phyloP scores from a whole-genome alignment of 1,140 invertebrate species.

The Euwallacea fornicatus region DNA sequence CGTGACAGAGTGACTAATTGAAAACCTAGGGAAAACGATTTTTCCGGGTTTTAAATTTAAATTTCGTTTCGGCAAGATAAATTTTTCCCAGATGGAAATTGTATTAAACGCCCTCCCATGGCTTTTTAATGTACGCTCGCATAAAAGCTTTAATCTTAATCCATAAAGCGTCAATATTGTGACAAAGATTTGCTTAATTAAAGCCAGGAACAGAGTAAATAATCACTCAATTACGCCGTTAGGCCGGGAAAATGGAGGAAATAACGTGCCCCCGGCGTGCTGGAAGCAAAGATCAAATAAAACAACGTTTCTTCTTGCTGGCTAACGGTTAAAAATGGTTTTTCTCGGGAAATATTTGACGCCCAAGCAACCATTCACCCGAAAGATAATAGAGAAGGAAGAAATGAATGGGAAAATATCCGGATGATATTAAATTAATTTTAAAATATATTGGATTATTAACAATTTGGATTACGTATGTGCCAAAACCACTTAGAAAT shows the following conservation, averaged over 20 bases:
- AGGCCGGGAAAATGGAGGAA: slow-evolving; percentile 15
- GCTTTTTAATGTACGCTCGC: slow-evolving; percentile 30
- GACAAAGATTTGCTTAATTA: slow-evolving; percentile 38
- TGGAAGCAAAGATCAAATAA: slow-evolving; percentile 37
- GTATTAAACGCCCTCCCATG: slow-evolving; percentile 30
- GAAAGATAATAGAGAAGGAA: no score
- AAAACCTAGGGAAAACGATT: slow-evolving; percentile 10
- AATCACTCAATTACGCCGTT: slow-evolving; percentile 32
- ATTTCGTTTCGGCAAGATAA: slow-evolving; percentile 2
- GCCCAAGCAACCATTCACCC: no score
- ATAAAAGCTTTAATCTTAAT: slow-evolving; percentile 37
- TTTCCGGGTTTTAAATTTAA: slow-evolving; percentile 2
- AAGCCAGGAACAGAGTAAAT: slow-evolving; percentile 31
- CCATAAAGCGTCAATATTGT: slow-evolving; percentile 37
- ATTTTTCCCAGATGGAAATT: slow-evolving; percentile 12
- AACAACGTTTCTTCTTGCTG: slow-evolving; percentile 1
- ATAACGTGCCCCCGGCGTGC: slow-evolving; percentile 26
- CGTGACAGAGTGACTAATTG: slow-evolving; percentile 6
- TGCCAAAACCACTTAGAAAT: no score
- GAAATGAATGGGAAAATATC: no score
- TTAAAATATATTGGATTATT: no score
- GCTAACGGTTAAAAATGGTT: not conserved
- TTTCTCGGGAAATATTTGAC: not conserved
- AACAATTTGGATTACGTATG: no score
- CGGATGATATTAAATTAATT: no score